phyloP scores from a whole-genome alignment of 2,113 vertebrate species.

The Sakesphorus luctuosus region DNA sequence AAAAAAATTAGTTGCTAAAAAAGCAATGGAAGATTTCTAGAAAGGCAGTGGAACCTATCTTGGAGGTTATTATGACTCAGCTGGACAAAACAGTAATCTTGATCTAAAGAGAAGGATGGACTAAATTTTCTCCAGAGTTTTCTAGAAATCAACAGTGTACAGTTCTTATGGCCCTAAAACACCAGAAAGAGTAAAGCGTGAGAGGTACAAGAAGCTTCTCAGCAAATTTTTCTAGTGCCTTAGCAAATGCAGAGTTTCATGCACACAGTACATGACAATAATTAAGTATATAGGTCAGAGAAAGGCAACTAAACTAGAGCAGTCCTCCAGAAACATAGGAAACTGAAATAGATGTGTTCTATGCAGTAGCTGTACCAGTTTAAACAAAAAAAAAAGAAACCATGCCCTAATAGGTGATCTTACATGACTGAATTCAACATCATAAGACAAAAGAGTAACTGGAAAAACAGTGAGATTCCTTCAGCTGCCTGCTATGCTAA shows the following conservation, averaged over 20 bases:
- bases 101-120: neutral
- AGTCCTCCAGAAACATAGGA: neutral
- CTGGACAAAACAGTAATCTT: neutral
- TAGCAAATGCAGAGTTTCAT: neutral
- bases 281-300: neutral
- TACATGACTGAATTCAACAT: neutral
- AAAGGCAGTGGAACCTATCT: neutral
- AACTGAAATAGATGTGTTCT: neutral
- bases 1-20: neutral
- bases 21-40: neutral
- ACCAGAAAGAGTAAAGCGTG: neutral
- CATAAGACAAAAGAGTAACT: neutral
- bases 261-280: neutral
- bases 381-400: neutral
- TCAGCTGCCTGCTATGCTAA: neutral
- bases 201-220: neutral
- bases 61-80: neutral
- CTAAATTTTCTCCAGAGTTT: neutral
- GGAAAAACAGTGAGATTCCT: neutral
- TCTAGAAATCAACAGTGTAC: neutral
- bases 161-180: neutral
- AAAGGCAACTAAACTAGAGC: neutral
- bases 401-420: neutral
- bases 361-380: neutral
- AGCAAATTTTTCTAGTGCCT: neutral